Conservation (phyloP, 2,113 vertebrate genomes). For the Festucalex cinctus region DNA sequence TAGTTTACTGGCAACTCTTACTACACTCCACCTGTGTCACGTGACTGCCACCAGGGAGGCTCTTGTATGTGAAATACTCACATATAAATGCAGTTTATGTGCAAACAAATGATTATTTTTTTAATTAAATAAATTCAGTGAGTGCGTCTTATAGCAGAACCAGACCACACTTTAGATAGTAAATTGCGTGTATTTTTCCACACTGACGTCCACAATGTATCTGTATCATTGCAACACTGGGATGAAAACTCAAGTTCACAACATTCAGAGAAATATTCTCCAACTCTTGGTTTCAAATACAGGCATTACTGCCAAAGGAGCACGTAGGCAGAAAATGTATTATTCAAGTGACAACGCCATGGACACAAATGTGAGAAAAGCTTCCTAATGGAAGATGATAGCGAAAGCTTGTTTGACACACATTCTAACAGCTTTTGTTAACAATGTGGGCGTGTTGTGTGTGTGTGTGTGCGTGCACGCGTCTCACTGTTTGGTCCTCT, state of each 20-base stretch:
- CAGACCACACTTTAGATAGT: no score
- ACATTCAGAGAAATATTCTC: neutral
- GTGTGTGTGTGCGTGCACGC: neutral
- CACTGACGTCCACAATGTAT: no score
- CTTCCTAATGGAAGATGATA: conserved; percentile 5
- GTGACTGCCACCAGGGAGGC: no score
- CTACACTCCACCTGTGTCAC: no score
- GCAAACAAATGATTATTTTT: neutral
- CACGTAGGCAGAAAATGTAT: neutral
- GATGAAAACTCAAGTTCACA: neutral
- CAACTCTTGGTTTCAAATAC: neutral
- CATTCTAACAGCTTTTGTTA: neutral
- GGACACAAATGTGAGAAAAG: neutral
- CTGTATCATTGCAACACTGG: neutral
- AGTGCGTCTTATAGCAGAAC: no score
- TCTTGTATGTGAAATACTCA: no score
- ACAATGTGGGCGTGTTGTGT: neutral
- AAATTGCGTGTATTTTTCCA: neutral
- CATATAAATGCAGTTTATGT: no score
- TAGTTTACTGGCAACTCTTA: no score
- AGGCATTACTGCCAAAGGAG: neutral
- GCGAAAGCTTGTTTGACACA: neutral
- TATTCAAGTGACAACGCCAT: neutral
- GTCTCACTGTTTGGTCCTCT: conserved; percentile 6
- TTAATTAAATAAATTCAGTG: neutral